Base-by-base conservation (phyloP, 2,888 invertebrate genomes). In the Drepanosiphum platanoidis region DNA sequence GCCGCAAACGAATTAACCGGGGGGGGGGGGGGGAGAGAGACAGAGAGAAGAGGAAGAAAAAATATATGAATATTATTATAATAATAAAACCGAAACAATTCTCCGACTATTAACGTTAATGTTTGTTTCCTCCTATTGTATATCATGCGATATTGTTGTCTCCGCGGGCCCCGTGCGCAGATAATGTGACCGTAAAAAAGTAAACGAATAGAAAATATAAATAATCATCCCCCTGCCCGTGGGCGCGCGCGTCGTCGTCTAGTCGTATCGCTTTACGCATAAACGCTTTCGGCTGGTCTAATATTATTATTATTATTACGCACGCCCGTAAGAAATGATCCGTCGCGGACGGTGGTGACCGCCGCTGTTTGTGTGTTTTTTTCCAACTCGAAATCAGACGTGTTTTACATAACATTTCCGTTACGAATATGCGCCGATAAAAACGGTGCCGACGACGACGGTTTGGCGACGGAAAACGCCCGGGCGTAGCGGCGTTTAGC, bases 41-140 rank as follows among this genome's bases (percentile, higher is more conserved):
- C 42, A 42, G n/a, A 42, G 42, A 42, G 42, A 42, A 42, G 18
- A 4, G 13, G 13, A 11, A n/a, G 36, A n/a, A 39, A 71, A 70
- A 71, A 68, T 39, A 72, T 42, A 72, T 42, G 30, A 72, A 42
- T 42, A 46, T 42, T 39, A 39, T 71, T 42, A 46, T 72, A 42
- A 72, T 42, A 42, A 27, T 42, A 39, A 72, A 72, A 72, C 71
- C 18, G 42, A 72, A 72, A 72, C 22, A 42, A 72, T 72, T 30
- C 30, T 42, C 42, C 9, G 30, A 46, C 42, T 18, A 30, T 42
- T 72, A 30, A 42, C 72, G 72, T 46, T 72, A 72, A 72, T 72
- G 30, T 72, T 46, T 72, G 42, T 42, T 42, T 42, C 42, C 18
- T 72, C 15, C 42, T 39, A 42, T 39, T 72, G 72, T 42, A 39